Evolutionary conservation across 1,140 invertebrate genomes (phyloP), one percentile per base, ranked within the genome.

Genomic region (Heliconius hermathena): DNA sequence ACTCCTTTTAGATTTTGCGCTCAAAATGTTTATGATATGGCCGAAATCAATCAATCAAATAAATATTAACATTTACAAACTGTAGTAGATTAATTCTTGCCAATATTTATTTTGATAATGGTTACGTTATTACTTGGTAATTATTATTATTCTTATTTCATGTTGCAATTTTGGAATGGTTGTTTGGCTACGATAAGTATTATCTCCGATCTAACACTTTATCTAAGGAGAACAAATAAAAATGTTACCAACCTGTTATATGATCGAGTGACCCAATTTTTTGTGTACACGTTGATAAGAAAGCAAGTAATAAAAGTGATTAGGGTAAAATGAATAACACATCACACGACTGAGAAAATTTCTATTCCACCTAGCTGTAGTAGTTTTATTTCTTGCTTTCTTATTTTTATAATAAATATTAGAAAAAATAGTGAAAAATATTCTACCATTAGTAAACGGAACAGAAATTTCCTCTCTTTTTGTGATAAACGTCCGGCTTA

Each of bases 271-370:
- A 89, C 90, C 89, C 86, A 84, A 81, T 92, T 86, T 83, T 85
- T 84, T 90, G 83, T 93, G 81, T 90, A 87, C 84, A 88, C 81
- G 79, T 87, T 82, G 92, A 93, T 94, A 94, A 94, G 93, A 93
- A 94, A 94, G 93, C 93, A 94, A 93, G 93, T 77, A 93, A 92
- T 92, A 91, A 89, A 74, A 83, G 82, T 79, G 83, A 74, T 81
- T 87, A 78, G 83, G 77, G 75, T 83, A 33, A 83, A 82, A 88
- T 87, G 85, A 89, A 89, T 90, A 94, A 91, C 86, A 79, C 84
- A 91, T 90, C 92, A 95, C 90, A 87, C 81, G 83, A 83, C 82
- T 87, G 91, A 93, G 94, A 95, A 95, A 95, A 95, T 92, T 95
- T 95, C 94, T 93, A 95, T 95, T 95, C 94, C 94, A 93, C 90